These are phyloP conservation scores for Strix occidentalis DNA, from an alignment of 2,797 vertebrate species.

Conservation along the genomic window DNA sequence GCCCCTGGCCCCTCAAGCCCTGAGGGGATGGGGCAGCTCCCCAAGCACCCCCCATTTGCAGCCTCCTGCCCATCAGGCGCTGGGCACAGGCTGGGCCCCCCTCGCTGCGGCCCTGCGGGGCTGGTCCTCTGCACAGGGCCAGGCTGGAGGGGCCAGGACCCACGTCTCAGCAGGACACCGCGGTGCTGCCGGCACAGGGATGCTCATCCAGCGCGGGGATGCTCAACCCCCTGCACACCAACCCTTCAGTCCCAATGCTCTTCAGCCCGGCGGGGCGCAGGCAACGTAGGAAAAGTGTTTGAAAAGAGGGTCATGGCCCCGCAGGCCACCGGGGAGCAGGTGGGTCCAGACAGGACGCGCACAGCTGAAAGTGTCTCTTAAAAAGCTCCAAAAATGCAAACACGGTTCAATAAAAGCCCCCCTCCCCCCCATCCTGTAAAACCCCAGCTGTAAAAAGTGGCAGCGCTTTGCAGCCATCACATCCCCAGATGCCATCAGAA, in stretches of 20 bases:
- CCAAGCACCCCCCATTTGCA: not conserved
- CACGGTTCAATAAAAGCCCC: conserved; percentile 36
- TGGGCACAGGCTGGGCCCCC: not conserved
- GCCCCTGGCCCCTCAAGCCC: not conserved
- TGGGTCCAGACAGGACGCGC: not conserved
- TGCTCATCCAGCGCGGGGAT: not conserved
- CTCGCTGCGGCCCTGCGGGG: not conserved
- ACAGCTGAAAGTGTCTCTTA: conserved; percentile 20
- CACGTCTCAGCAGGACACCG: accelerated
- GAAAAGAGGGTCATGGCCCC: not conserved
- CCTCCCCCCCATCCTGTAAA: conserved; percentile 39
- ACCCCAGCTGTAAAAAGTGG: conserved; percentile 55
- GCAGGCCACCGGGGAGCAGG: not conserved
- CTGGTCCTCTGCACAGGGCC: not conserved
- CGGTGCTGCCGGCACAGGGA: not conserved
- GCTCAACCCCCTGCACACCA: not conserved
- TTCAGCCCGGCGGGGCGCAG: not conserved
- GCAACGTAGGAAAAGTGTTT: not conserved
- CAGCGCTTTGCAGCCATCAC: not conserved
- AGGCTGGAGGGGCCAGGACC: not conserved
- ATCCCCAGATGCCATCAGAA: not conserved
- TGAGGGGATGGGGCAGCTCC: not conserved
- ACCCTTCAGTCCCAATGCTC: not conserved
- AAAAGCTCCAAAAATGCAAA: conserved; percentile 60
- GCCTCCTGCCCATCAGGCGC: not conserved